Evolutionary conservation across 2,888 invertebrate species (phyloP).

Genomic region (Blastobasis adustella): DNA sequence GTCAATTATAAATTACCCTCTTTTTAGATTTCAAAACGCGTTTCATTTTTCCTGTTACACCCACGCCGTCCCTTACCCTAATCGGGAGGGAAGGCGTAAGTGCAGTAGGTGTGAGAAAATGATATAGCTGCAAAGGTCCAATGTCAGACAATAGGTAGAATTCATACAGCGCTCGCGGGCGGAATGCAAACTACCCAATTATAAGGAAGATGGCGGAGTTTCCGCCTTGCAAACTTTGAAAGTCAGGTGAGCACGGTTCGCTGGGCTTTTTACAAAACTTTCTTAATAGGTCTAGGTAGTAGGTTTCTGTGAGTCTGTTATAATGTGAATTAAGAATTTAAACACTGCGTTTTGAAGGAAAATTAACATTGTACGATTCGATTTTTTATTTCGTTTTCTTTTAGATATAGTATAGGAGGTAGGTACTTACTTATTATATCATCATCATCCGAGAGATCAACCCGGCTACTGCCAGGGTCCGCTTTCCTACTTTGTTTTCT

Average conservation of each 20-base stretch:
- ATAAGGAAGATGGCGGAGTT: conserved; percentile 56
- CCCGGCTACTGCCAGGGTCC: too few relatives aligned
- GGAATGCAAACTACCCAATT: conserved; percentile 72
- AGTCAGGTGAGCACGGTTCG: conserved; percentile 40
- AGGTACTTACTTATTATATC: too few relatives aligned
- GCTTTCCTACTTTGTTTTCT: too few relatives aligned
- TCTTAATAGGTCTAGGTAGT: conserved; percentile 2
- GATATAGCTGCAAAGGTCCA: conserved; percentile 71
- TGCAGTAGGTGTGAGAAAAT: conserved; percentile 62
- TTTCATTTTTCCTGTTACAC: conserved; percentile 32
- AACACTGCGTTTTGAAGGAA: too few relatives aligned
- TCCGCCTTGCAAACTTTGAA: conserved; percentile 21
- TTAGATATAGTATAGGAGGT: too few relatives aligned
- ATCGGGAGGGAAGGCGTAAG: conserved; percentile 25
- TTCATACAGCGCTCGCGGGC: conserved; percentile 59
- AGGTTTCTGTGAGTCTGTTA: too few relatives aligned
- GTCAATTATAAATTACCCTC: conserved; percentile 20
- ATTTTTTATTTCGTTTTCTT: too few relatives aligned
- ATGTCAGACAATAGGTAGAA: conserved; percentile 74
- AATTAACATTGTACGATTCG: too few relatives aligned
- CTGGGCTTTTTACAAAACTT: conserved; percentile 17
- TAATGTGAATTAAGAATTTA: too few relatives aligned
- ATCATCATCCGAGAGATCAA: too few relatives aligned
- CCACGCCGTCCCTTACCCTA: conserved; percentile 27
- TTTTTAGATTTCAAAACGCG: conserved; percentile 55